phyloP scores from a whole-genome alignment of 2,888 invertebrate species.

The Chrysolina oricalcia region DNA sequence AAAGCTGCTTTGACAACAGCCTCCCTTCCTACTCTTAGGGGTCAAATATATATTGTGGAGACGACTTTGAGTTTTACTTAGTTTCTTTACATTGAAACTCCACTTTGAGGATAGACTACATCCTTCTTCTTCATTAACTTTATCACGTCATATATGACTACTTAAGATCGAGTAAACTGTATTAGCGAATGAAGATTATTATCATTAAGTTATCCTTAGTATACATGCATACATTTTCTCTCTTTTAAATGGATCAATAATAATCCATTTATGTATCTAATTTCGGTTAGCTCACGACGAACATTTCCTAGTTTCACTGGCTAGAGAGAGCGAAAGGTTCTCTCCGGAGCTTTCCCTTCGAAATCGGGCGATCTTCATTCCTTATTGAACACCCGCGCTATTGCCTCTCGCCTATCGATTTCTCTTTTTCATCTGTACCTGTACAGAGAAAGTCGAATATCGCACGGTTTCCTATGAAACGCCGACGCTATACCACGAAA shows the following conservation, averaged over 20 bases:
- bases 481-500: neutral
- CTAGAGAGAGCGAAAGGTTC: constrained; percentile 61
- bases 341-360: constrained; percentile 60
- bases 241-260: neutral
- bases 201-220: too few relatives aligned
- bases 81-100: too few relatives aligned
- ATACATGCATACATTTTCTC: too few relatives aligned
- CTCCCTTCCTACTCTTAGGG: too few relatives aligned
- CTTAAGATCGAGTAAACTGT: too few relatives aligned
- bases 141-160: too few relatives aligned
- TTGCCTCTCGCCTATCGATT: constrained; percentile 33
- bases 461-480: constrained; percentile 6
- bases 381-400: constrained; percentile 52
- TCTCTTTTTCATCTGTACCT: constrained; percentile 21
- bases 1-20: too few relatives aligned
- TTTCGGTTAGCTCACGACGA: constrained; percentile 31
- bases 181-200: too few relatives aligned
- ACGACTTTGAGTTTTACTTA: too few relatives aligned
- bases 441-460: constrained; percentile 34
- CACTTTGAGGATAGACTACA: too few relatives aligned
- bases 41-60: too few relatives aligned
- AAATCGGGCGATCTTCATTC: constrained; percentile 56
- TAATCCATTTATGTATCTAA: constrained; percentile 6
- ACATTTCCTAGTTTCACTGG: constrained; percentile 62
- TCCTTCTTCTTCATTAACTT: too few relatives aligned